These are phyloP conservation scores for Poeciliopsis prolifica DNA, from an alignment of 2,113 vertebrate species.

Conservation along the genomic window DNA sequence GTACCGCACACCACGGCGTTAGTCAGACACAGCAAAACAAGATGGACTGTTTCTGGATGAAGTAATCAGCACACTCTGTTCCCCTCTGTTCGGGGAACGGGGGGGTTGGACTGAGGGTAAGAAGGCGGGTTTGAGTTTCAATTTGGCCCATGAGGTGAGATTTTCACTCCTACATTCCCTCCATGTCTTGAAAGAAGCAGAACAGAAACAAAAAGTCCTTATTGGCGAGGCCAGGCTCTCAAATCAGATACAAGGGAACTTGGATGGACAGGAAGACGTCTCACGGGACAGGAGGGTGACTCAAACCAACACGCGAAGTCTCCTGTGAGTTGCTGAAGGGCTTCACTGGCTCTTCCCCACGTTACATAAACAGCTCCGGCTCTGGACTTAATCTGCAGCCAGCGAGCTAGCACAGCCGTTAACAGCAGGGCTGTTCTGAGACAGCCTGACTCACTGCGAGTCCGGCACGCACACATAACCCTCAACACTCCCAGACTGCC, in stretches of 20 bases:
- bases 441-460: slow-evolving; percentile 54
- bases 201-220: slow-evolving; percentile 28
- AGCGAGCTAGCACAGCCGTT: slow-evolving; percentile 47
- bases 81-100: slow-evolving; percentile 60
- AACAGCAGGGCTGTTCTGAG: slow-evolving; percentile 58
- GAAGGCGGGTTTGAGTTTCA: slow-evolving; percentile 46
- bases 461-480: slow-evolving; percentile 10
- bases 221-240: slow-evolving; percentile 29
- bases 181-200: slow-evolving; percentile 62
- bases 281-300: slow-evolving; percentile 28
- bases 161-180: slow-evolving; percentile 62
- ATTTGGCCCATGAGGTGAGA: slow-evolving; percentile 52
- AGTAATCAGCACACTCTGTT: slow-evolving; percentile 77
- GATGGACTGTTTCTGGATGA: slow-evolving; percentile 58
- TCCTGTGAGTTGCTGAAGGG: slow-evolving; percentile 47
- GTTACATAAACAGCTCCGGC: slow-evolving; percentile 72
- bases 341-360: slow-evolving; percentile 60
- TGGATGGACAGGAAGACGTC: slow-evolving; percentile 43
- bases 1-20: slow-evolving; percentile 27
- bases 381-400: slow-evolving; percentile 67
- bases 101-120: slow-evolving; percentile 48
- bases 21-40: slow-evolving; percentile 56
- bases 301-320: slow-evolving; percentile 34
- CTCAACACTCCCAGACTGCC: slow-evolving; percentile 28
- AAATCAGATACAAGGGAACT: slow-evolving; percentile 35